Evolutionary conservation across 1,140 invertebrate species (phyloP), one percentile per base, ranked within the genome.

Genomic region (Heliconius melpomene): DNA sequence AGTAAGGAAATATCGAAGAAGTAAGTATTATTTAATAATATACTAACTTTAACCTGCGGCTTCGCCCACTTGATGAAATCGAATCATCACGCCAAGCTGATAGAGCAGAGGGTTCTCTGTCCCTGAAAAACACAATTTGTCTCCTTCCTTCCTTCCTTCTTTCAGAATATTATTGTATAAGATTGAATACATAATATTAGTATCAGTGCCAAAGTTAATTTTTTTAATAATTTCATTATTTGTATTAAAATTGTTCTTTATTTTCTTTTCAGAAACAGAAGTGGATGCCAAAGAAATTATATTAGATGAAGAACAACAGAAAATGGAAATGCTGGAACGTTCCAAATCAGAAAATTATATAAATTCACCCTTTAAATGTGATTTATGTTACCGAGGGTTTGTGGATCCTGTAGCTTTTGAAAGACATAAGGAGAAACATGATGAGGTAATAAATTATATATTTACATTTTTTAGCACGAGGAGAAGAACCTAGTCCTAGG

Each of bases 401-500:
- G 78, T 92, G 0, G 87, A 92, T 29, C 73, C 80, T 0, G 74
- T 72, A 0, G 90, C 91, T 0, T 93, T 86, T 54, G 82, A 77
- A 0, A 94, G 93, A 16, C 92, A 93, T 32, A 87, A 74, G 74
- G 83, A 85, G 23, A 92, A 89, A 78, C 92, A 93, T 82, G 85
- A 88, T 52, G 77, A 85, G 86, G 92, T 93, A 74, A 75, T 72
- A 7, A 70, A 70, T 40, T 11, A 38, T 75, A 50, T 46, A 16
- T 78, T 36, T n/a, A 73, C 73, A 32, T 32, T 46, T 5, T 36
- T 46, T 46, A 46, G 40, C 13, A 46, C 13, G 40, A 16, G 13
- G 11, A 46, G 40, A 46, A 46, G 5, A 46, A 46, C 40, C 40
- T 40, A 40, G 11, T 40, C 40, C 3, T 40, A 40, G 40, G 40